Percentiles rank a stretch among this genome's conserved stretches.
Conservation (phyloP, 53 echinoderm and acorn worm species). For the Mesocentrotus franciscanus region DNA sequence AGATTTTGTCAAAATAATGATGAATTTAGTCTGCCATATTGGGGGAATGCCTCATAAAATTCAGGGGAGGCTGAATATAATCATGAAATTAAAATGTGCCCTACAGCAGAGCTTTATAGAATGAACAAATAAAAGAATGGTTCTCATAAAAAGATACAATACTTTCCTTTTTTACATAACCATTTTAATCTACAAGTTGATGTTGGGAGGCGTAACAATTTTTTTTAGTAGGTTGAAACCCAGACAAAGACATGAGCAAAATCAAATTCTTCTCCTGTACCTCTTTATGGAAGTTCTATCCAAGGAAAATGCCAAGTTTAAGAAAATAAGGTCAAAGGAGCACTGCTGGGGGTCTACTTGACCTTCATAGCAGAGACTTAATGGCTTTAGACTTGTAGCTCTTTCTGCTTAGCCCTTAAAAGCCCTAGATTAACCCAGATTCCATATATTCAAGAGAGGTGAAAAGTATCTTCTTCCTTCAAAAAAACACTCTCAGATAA, state of each 20-base stretch:
- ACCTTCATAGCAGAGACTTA: slow-evolving; percentile 41
- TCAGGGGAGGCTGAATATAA: no score
- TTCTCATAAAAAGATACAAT: not conserved
- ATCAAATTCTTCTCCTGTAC: not conserved
- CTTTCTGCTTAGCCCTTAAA: slow-evolving; percentile 56
- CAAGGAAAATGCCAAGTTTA: not conserved
- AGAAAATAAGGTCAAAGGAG: slow-evolving; percentile 32
- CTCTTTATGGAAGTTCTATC: not conserved
- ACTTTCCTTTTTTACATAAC: not conserved
- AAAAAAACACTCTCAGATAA: slow-evolving; percentile 2
- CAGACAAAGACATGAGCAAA: not conserved
- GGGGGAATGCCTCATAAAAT: no score
- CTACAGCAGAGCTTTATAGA: no score
- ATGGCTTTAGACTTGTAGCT: slow-evolving; percentile 16
- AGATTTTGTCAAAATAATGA: no score
- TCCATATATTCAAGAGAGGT: slow-evolving; percentile 40
- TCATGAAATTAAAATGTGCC: no score
- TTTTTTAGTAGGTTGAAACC: not conserved
- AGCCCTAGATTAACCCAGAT: slow-evolving; percentile 52
- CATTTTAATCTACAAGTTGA: not conserved
- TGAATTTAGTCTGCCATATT: no score
- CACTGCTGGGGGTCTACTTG: slow-evolving; percentile 53
- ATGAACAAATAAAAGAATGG: not conserved
- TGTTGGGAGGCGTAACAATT: not conserved
- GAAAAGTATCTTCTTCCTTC: slow-evolving; percentile 46